Evolutionary conservation across 2,113 vertebrate genomes (phyloP), one percentile per base, ranked within the genome.

Genomic region (Azemiops feae): DNA sequence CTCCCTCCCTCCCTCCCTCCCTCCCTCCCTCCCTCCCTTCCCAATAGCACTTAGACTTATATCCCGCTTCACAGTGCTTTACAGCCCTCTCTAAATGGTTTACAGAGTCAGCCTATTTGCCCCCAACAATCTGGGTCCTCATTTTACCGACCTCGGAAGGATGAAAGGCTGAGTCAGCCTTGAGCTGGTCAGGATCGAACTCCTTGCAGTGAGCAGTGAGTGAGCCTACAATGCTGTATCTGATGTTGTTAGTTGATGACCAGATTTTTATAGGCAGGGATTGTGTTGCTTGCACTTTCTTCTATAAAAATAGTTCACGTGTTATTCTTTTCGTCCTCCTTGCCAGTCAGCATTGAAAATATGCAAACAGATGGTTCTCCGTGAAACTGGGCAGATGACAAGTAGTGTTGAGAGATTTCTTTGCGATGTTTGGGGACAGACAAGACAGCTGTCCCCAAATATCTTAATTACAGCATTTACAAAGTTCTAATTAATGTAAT

Each of bases 401-500:
- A 98, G 96, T 97, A 94, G 96, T 95, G 95, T 95, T 97, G 94
- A 91, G 98, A 97, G 97, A 97, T 95, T 98, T 97, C 97, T 97
- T 97, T 88, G 92, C 94, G 95, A 97, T 91, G 93, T 96, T 96
- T 92, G 96, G 97, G 97, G 97, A 97, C 95, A 95, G 94, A 87
- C 97, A 97, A 97, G 97, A 97, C 98, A 98, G 97, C 97, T 98
- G 98, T 97, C 97, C 96, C 94, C 30, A 95, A 97, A 95, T 97
- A 97, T 97, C 97, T 98, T 98, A 98, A 98, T 98, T 98, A 97
- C 97, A 97, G 95, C 94, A 93, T 97, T 97, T 98, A 97, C 97
- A 96, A 97, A 97, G 94, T 97, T 97, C 97, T 97, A 98, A 98
- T 98, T 98, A 98, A 98, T 97, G 94, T 97, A 98, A 98, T 97